Base-by-base conservation (phyloP, 2,113 vertebrate species). In the Chrysochloris asiatica region DNA sequence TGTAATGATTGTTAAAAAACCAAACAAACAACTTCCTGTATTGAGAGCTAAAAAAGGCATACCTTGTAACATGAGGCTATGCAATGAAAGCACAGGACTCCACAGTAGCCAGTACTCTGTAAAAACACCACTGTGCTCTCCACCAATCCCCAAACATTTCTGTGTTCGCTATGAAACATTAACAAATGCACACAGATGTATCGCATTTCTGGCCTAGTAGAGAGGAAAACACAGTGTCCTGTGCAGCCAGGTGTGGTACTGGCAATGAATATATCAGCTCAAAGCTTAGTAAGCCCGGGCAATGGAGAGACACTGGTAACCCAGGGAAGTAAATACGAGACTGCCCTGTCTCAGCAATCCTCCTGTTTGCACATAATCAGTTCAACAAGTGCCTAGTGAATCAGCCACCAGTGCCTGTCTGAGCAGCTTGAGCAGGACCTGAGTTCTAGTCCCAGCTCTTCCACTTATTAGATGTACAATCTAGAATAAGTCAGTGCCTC, bases 81-180 rank as follows among this genome's bases (percentile, higher is more conserved):
- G 10, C 48, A 56, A 63, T 83, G n/a, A 88, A 91, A 91, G 91
- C 26, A 45, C 22, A 82, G n/a, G 78, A 88, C 77, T 83, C 21
- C 9, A 72, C 22, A 85, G 38, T 56, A 91, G 82, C n/a, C n/a
- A 86, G 61, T 10, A 28, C 26, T 89, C 71, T 71, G 6, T 89
- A 77, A 67, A 81, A 85, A 56, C 43, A 61, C 33, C 22, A 59
- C 43, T 89, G 33, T 75, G 54, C 78, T 61, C 59, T 61, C 26
- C 26, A 30, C 24, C 59, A 56, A 22, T 56, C 24, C 17, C 24
- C 17, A 38, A 69, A 21, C n/a, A 36, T 36, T 19, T 69, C 67
- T 22, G 59, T 59, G 75, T 67, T 67, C 28, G 41, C 33, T 28
- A 16, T 43, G 19, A 89, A 83, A 87, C 30, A 86, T 41, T 85